Percentiles rank a stretch among this genome's conserved stretches.
Conservation (phyloP, 2,888 invertebrate genomes). For the Acleris laterana region DNA sequence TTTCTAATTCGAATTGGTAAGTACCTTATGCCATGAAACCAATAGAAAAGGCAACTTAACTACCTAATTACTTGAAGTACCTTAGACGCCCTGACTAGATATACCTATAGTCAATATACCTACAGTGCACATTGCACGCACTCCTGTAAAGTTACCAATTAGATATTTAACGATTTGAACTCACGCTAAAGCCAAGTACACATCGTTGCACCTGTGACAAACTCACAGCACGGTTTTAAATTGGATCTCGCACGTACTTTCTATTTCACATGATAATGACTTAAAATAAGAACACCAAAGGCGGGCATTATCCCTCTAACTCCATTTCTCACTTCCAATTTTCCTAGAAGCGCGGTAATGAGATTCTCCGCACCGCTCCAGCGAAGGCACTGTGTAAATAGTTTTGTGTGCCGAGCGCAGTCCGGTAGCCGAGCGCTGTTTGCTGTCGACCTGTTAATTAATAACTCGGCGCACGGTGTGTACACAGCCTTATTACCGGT, state of each 20-base stretch:
- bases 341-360: slow-evolving; percentile 80
- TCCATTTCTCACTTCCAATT: slow-evolving; percentile 79
- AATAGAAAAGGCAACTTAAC: too few species aligned
- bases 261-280: slow-evolving; percentile 39
- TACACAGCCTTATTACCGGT: slow-evolving; percentile 84
- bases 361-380: slow-evolving; percentile 75
- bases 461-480: slow-evolving; percentile 80
- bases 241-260: slow-evolving; percentile 29
- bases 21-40: too few species aligned
- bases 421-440: slow-evolving; percentile 80
- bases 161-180: background rate
- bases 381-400: slow-evolving; percentile 71
- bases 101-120: background rate
- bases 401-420: slow-evolving; percentile 77
- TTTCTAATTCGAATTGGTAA: background rate
- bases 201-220: slow-evolving; percentile 17
- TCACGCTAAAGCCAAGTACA: slow-evolving; percentile 22
- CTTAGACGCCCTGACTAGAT: background rate
- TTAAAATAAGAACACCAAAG: slow-evolving; percentile 50
- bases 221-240: slow-evolving; percentile 13
- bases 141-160: background rate
- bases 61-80: too few species aligned
- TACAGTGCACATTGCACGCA: background rate
- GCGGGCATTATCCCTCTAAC: slow-evolving; percentile 74
- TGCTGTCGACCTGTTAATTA: slow-evolving; percentile 84